Evolutionary conservation across 1,140 invertebrate species (phyloP).

Genomic region (Drosophila kikkawai): DNA sequence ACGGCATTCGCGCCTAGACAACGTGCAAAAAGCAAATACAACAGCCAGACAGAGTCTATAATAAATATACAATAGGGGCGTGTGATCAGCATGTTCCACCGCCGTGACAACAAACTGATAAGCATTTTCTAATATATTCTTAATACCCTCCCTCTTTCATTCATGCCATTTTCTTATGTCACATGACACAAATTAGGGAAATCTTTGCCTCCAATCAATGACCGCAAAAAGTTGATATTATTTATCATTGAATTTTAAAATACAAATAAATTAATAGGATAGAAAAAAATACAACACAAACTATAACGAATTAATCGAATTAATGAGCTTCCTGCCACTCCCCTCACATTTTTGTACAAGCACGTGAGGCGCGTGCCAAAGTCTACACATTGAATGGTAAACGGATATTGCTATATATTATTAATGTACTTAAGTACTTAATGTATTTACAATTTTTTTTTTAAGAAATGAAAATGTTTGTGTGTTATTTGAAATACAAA

Average conservation of each 20-base stretch:
- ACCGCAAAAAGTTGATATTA: conserved; percentile 1
- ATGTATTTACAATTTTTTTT: neutral
- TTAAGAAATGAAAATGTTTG: neutral
- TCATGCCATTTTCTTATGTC: conserved; percentile 26
- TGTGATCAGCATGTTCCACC: conserved; percentile 64
- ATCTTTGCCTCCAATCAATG: neutral
- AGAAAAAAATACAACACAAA: neutral
- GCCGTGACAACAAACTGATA: conserved; percentile 62
- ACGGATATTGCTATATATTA: neutral
- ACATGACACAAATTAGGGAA: conserved; percentile 39
- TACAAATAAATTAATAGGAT: neutral
- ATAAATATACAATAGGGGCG: conserved; percentile 28
- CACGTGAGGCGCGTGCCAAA: conserved; percentile 19
- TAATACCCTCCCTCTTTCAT: neutral
- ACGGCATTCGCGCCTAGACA: conserved; percentile 23
- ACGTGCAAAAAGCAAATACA: conserved; percentile 4
- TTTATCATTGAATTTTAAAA: neutral
- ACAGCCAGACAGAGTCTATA: conserved; percentile 29
- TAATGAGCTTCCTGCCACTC: conserved; percentile 10
- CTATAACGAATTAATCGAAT: neutral
- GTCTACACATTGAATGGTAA: neutral
- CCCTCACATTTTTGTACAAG: neutral
- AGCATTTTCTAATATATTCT: conserved; percentile 19
- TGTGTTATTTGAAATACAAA: neutral
- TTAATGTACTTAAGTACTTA: neutral